phyloP scores from a whole-genome alignment of 2,888 invertebrate genomes.

The Eupithecia insigniata region DNA sequence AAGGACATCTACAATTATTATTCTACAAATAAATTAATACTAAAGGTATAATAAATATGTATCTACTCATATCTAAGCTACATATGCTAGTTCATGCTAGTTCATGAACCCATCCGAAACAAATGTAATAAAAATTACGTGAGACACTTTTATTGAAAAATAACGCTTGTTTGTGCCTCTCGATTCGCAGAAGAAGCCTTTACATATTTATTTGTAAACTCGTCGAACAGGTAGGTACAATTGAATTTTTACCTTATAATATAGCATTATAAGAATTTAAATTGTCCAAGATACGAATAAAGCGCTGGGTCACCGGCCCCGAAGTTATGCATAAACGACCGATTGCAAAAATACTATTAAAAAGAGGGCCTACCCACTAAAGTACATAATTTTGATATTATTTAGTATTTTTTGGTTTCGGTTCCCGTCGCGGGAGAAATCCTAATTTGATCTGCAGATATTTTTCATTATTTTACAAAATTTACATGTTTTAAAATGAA shows the following conservation, averaged over 20 bases:
- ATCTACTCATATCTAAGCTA: no score
- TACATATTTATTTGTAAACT: background rate
- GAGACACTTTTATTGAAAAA: background rate
- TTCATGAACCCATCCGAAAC: background rate
- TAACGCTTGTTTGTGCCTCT: background rate
- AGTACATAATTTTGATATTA: no score
- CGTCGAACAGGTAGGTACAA: background rate
- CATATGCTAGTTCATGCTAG: no score
- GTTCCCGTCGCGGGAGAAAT: background rate
- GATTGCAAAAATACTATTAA: no score
- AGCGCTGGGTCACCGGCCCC: background rate
- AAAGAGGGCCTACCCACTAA: no score
- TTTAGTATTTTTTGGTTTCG: background rate
- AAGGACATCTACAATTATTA: no score
- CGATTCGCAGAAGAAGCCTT: background rate
- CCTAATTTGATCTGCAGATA: background rate
- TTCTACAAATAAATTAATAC: no score
- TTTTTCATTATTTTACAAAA: background rate
- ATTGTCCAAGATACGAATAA: background rate
- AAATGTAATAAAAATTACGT: background rate
- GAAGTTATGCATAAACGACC: background rate
- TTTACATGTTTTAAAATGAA: background rate
- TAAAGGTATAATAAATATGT: no score
- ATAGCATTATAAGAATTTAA: background rate
- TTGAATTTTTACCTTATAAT: background rate